phyloP scores from a whole-genome alignment of 2,888 invertebrate species.

The Ichneumoninae sp. region DNA sequence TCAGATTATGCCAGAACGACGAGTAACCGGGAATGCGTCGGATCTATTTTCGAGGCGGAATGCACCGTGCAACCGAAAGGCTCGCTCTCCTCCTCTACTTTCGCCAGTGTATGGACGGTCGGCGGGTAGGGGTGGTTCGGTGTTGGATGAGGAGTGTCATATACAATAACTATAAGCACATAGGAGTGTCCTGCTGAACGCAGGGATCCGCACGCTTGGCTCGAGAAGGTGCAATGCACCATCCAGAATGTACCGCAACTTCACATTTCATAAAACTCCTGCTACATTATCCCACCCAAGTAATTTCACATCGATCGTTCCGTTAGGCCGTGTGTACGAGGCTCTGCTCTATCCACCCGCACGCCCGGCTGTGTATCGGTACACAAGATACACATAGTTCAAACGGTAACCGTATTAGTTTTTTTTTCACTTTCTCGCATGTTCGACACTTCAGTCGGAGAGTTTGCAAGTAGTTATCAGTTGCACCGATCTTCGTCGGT shows the following conservation, averaged over 20 bases:
- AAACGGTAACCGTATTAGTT: neutral
- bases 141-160: constrained; percentile 6
- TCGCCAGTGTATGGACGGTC: neutral
- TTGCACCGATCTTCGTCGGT: neutral
- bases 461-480: constrained; percentile 1
- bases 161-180: constrained; percentile 5
- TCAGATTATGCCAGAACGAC: constrained; percentile 43
- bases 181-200: constrained; percentile 3
- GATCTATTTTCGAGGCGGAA: constrained; percentile 2
- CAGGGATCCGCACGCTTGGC: neutral
- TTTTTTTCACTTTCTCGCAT: neutral
- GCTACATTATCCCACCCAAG: neutral
- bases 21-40: constrained; percentile 24
- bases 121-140: neutral
- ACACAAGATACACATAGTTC: neutral
- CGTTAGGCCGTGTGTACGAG: neutral
- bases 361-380: neutral
- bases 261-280: constrained; percentile 7
- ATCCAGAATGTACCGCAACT: constrained; percentile 1
- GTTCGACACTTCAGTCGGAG: neutral
- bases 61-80: constrained; percentile 1
- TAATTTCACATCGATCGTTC: constrained; percentile 11
- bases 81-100: constrained; percentile 1
- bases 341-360: neutral
- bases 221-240: constrained; percentile 15